A percentile compares a stretch with the other conserved stretches of the same genome.
Conservation (phyloP, 1,140 invertebrate species). For the Leptonema lineaticorne region DNA sequence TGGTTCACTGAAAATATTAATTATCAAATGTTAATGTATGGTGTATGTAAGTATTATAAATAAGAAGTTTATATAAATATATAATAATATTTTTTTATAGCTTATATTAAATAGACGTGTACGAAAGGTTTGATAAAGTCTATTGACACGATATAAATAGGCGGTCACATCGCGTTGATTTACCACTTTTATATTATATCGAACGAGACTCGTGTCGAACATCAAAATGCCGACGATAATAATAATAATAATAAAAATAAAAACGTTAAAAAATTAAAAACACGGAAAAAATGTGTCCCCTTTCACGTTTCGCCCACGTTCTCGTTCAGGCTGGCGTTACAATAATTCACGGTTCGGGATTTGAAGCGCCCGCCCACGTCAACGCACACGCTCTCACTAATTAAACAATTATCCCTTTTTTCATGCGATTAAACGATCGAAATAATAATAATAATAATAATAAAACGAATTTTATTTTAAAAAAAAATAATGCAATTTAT, state of each 20-base stretch:
- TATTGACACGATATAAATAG: no score
- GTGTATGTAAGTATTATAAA: background rate
- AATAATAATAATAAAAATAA: no score
- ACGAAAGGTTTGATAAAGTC: no score
- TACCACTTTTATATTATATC: no score
- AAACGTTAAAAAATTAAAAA: background rate
- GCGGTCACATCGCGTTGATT: no score
- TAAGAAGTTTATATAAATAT: background rate
- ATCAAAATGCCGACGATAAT: no score
- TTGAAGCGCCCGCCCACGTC: constrained; percentile 2
- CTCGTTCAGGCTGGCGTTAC: no score
- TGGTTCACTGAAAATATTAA: background rate
- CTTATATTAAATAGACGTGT: background rate
- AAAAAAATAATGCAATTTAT: no score
- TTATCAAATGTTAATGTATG: background rate
- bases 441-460: no score
- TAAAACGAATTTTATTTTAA: no score
- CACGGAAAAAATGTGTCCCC: no score
- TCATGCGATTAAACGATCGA: no score
- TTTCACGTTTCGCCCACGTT: constrained; percentile 5
- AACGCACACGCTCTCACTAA: background rate
- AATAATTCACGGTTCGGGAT: constrained; percentile 4
- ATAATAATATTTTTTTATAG: background rate
- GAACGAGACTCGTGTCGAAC: background rate
- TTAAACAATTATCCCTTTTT: constrained; percentile 10